These are phyloP conservation scores for Caretta caretta DNA, from an alignment of 2,113 vertebrate genomes.

Conservation along the genomic window DNA sequence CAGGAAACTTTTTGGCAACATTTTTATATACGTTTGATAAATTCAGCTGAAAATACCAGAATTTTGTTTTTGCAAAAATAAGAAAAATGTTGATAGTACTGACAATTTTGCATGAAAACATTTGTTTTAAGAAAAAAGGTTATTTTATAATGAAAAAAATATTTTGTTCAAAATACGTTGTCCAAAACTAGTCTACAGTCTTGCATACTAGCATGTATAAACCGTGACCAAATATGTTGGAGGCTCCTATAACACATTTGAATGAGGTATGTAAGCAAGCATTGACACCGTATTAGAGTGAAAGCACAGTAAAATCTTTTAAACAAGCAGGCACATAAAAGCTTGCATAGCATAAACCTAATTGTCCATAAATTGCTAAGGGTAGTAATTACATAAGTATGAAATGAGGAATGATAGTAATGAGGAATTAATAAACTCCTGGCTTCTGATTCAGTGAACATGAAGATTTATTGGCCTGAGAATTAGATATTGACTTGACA, in stretches of 20 bases:
- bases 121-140: background rate
- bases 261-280: background rate
- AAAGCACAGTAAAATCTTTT: conserved; percentile 29
- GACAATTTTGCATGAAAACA: background rate
- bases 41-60: background rate
- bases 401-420: conserved; percentile 16
- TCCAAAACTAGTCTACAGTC: background rate
- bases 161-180: background rate
- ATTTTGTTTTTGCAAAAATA: background rate
- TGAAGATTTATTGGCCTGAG: background rate
- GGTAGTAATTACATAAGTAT: background rate
- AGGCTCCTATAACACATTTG: background rate
- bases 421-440: conserved; percentile 26
- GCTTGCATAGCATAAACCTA: conserved; percentile 5
- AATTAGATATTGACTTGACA: conserved; percentile 36
- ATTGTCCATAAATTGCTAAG: conserved; percentile 24
- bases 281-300: background rate
- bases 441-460: conserved; percentile 31
- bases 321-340: conserved; percentile 16
- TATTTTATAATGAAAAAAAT: background rate
- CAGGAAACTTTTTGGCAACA: background rate
- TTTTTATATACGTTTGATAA: background rate
- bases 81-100: background rate
- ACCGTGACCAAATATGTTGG: background rate
- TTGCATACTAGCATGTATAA: background rate